A percentile compares a stretch with the other conserved stretches of the same genome.
These are phyloP conservation scores for Dromiciops gliroides DNA, from an alignment of 2,113 vertebrate genomes.

Conservation along the genomic window DNA sequence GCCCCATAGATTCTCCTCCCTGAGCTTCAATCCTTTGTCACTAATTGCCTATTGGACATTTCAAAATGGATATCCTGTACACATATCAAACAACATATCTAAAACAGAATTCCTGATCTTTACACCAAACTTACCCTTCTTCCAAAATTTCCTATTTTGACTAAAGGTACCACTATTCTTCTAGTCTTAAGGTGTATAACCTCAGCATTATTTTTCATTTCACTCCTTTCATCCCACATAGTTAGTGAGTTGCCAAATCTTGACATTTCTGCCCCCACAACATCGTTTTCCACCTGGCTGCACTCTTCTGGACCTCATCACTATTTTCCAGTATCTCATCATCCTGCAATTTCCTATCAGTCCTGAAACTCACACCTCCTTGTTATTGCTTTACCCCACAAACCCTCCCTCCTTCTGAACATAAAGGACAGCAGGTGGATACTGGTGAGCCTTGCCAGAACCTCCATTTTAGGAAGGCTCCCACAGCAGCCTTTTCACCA, in stretches of 20 bases:
- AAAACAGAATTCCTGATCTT: neutral
- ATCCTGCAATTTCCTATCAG: neutral
- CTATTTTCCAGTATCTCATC: neutral
- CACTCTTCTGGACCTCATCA: neutral
- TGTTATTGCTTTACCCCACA: neutral
- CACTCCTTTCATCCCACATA: neutral
- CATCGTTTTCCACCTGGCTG: neutral
- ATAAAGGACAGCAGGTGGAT: neutral
- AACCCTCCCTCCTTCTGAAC: neutral
- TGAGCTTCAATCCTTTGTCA: neutral
- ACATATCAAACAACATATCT: neutral
- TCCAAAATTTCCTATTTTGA: neutral
- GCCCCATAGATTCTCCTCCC: neutral
- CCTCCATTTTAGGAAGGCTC: neutral
- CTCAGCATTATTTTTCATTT: neutral
- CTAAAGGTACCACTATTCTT: neutral
- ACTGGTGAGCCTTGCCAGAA: neutral
- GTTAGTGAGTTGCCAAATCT: neutral
- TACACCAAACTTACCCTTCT: neutral
- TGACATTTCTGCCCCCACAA: neutral
- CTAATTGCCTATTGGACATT: neutral
- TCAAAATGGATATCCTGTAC: neutral
- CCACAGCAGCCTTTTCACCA: neutral
- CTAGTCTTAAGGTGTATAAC: neutral
- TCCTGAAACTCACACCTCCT: neutral